Conservation (phyloP, 2,113 vertebrate species). For the Dipodomys ordii region DNA sequence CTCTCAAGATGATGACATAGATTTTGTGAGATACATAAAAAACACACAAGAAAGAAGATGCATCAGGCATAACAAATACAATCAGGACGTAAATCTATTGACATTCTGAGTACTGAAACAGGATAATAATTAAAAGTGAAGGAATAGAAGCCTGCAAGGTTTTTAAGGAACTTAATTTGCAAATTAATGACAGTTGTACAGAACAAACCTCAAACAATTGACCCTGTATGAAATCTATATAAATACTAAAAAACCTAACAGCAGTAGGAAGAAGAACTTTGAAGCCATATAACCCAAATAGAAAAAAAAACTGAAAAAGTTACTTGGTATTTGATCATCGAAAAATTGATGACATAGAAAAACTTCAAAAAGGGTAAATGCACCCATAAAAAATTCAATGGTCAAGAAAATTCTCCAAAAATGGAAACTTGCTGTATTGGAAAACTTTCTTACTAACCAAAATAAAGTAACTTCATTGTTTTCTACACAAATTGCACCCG, state of each 20-base stretch:
- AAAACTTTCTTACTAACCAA: background rate
- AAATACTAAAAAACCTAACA: no score
- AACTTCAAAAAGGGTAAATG: background rate
- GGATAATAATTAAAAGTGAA: background rate
- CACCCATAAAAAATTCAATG: background rate
- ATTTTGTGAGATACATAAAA: background rate
- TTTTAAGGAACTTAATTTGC: background rate
- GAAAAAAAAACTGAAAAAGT: background rate
- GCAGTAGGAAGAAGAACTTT: no score
- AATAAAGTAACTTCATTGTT: background rate
- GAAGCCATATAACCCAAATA: background rate
- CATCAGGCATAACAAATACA: background rate
- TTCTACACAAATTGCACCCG: background rate
- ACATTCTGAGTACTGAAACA: background rate
- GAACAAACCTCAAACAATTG: background rate
- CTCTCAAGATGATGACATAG: background rate
- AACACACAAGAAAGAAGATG: background rate
- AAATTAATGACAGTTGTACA: background rate
- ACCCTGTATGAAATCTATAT: no score
- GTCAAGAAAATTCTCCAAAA: background rate
- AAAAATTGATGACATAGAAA: background rate
- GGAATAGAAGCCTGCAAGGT: background rate
- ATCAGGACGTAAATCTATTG: background rate
- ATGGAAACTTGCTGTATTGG: background rate
- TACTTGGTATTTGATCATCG: background rate